Base-by-base conservation (phyloP, 2,888 invertebrate genomes). In the Coremacera marginata region DNA sequence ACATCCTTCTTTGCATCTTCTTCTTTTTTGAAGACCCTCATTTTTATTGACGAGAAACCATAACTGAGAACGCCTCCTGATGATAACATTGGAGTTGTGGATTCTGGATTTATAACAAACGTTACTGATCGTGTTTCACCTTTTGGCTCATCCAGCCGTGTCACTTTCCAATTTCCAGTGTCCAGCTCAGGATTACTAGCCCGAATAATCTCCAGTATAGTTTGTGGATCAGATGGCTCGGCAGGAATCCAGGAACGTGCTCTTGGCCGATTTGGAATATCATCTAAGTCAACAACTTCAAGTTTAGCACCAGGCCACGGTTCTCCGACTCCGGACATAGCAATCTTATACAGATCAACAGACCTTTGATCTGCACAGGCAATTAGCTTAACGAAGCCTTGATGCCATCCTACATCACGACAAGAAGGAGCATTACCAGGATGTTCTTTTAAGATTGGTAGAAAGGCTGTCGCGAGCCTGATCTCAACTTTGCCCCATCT, bases 331-430 rank as follows among this genome's bases (percentile, higher is more conserved):
- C 44, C 44, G 0, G 44, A 44, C 44, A 44, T 44, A 11, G 44
- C 44, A 44, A 44, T 44, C 14, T 44, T 44, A 44, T 44, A 44
- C 11, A 44, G 44, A 44, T 44, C 44, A 14, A 44, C 44, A 11
- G 44, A 44, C 14, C 44, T 44, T 44, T 44, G 44, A 44, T 44
- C 44, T 44, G 44, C 44, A 44, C 44, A 44, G 44, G 44, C 44
- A 14, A 44, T 44, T 44, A 44, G 3, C 44, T 44, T 44, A 44
- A 44, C 44, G 44, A 44, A 11, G 14, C 34, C 65, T 37, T 67
- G 67, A 67, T 52, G 75, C 67, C 68, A 75, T 16, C 55, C 75
- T 37, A 55, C 75, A 27, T 75, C 67, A 5, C 68, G n/a, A 44
- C 52, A 51, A 3, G 25, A 37, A 49, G 70, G 55, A 11, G 51